A percentile compares a stretch with the other conserved stretches of the same genome.
phyloP scores from a whole-genome alignment of 2,113 vertebrate genomes.

The Psilopogon haemacephalus region DNA sequence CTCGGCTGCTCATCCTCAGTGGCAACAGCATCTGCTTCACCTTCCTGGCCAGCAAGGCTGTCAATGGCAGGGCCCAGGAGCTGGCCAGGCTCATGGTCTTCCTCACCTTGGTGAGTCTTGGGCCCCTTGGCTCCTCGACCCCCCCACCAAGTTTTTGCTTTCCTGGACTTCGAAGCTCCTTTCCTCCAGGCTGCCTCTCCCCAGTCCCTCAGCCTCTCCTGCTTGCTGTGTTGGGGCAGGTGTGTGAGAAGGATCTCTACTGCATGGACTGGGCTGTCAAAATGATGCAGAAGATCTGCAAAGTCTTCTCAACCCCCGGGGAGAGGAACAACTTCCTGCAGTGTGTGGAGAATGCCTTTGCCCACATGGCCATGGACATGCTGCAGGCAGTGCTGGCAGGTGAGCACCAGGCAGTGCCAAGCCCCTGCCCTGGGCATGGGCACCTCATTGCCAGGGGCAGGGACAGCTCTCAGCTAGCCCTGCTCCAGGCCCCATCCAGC shows the following conservation, averaged over 20 bases:
- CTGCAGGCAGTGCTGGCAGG: slow-evolving; percentile 78
- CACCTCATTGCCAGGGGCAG: no score
- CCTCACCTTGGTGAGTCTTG: slow-evolving; percentile 83
- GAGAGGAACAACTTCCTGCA: slow-evolving; percentile 83
- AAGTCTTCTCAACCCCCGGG: slow-evolving; percentile 68
- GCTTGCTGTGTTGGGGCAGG: slow-evolving; percentile 65
- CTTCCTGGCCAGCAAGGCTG: slow-evolving; percentile 85
- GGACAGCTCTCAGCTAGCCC: no score
- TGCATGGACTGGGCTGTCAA: slow-evolving; percentile 88
- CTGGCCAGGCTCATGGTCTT: slow-evolving; percentile 82
- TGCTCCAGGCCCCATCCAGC: no score
- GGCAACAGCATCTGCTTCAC: slow-evolving; percentile 86
- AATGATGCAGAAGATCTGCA: slow-evolving; percentile 85
- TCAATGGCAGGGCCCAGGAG: slow-evolving; percentile 78
- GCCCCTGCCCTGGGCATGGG: no score
- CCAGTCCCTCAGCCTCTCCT: background rate
- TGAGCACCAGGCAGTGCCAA: background rate
- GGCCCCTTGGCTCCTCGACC: background rate
- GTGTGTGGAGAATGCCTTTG: slow-evolving; percentile 82
- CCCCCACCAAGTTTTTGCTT: background rate
- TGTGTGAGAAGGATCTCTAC: slow-evolving; percentile 90
- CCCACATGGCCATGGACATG: slow-evolving; percentile 78
- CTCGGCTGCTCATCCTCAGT: slow-evolving; percentile 85
- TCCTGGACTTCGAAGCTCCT: background rate
- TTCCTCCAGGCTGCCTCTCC: background rate